Evolutionary conservation across 2,797 vertebrate species (phyloP).

Genomic region (Eulemur rubriventer): DNA sequence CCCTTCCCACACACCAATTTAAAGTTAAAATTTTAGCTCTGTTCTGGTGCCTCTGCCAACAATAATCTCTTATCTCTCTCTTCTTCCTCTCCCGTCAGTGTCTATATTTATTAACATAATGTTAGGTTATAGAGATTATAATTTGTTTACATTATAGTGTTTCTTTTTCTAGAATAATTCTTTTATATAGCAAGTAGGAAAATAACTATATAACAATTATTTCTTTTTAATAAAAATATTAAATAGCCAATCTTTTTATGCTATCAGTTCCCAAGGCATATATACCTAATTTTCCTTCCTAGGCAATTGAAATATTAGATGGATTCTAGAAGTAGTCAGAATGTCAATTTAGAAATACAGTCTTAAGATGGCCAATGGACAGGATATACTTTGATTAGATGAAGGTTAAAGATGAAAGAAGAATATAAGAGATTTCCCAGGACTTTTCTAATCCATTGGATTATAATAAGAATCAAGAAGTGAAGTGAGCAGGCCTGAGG

Average conservation of each 20-base stretch:
- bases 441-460: background rate
- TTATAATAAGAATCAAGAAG: background rate
- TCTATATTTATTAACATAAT: background rate
- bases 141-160: background rate
- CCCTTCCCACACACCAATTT: background rate
- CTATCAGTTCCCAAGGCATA: background rate
- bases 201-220: background rate
- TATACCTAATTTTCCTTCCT: constrained; percentile 16
- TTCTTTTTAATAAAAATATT: background rate
- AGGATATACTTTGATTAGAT: background rate
- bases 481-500: background rate
- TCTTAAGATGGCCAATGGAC: background rate
- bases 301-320: background rate
- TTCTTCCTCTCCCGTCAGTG: background rate
- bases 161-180: constrained; percentile 5
- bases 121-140: background rate
- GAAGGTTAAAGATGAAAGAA: background rate
- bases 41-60: background rate
- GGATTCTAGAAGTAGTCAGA: background rate
- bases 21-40: background rate
- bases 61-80: background rate
- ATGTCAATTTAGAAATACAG: background rate
- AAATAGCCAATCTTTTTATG: background rate
- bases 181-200: background rate
- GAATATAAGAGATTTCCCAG: background rate